These are phyloP conservation scores for Leptinotarsa texana DNA, from an alignment of 1,140 invertebrate genomes.

Conservation along the genomic window DNA sequence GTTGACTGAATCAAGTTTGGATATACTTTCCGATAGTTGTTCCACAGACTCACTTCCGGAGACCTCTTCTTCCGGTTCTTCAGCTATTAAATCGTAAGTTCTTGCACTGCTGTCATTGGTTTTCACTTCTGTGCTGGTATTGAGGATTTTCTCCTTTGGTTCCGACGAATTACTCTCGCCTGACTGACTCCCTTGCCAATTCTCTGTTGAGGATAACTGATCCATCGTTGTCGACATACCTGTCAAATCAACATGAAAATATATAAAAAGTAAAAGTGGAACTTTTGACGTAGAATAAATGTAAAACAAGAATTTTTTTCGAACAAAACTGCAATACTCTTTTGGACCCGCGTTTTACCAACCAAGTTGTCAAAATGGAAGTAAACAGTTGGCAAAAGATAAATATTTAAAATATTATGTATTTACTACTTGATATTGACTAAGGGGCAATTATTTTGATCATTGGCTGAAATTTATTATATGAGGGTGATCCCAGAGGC, in stretches of 20 bases:
- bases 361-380: too few species aligned
- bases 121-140: slow-evolving; percentile 39
- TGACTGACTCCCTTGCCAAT: slow-evolving; percentile 57
- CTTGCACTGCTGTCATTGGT: slow-evolving; percentile 40
- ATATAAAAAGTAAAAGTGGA: not conserved
- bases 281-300: too few species aligned
- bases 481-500: too few species aligned
- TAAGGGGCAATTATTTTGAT: too few species aligned
- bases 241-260: slow-evolving; percentile 18
- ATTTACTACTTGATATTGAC: too few species aligned
- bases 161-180: slow-evolving; percentile 54
- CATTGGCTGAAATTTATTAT: too few species aligned
- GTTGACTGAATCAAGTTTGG: slow-evolving; percentile 50
- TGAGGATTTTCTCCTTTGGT: slow-evolving; percentile 35
- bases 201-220: slow-evolving; percentile 64
- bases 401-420: too few species aligned
- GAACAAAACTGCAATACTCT: too few species aligned
- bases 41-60: slow-evolving; percentile 57
- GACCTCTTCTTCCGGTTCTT: slow-evolving; percentile 56
- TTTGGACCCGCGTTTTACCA: too few species aligned
- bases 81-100: slow-evolving; percentile 55
- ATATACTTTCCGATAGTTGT: slow-evolving; percentile 57
- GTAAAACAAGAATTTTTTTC: too few species aligned
- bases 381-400: not conserved
- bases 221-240: slow-evolving; percentile 64